These are phyloP conservation scores for Sebastes diploproa DNA, from an alignment of 2,797 vertebrate genomes.

Conservation along the genomic window DNA sequence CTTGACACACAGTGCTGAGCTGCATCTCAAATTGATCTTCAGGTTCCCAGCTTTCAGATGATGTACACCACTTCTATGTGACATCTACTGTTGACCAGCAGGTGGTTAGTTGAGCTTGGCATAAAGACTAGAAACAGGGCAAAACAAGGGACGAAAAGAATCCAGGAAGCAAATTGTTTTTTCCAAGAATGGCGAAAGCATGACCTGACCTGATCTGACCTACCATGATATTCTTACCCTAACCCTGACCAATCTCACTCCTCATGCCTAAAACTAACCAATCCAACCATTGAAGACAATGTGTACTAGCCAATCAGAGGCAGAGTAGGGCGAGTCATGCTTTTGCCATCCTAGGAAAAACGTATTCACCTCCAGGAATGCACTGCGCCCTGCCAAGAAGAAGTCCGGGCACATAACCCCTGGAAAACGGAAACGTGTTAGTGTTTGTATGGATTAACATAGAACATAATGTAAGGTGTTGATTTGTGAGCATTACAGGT, in stretches of 20 bases:
- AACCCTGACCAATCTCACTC: neutral
- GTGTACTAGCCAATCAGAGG: neutral
- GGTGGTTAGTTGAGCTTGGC: too few relatives aligned
- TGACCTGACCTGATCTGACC: neutral
- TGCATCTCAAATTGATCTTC: too few relatives aligned
- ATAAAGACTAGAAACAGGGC: too few relatives aligned
- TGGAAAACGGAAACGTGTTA: neutral
- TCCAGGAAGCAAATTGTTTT: neutral
- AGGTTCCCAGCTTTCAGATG: too few relatives aligned
- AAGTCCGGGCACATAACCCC: neutral
- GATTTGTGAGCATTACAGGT: neutral
- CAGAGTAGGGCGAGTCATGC: neutral
- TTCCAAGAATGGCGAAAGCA: neutral
- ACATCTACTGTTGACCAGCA: too few relatives aligned
- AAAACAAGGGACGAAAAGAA: neutral
- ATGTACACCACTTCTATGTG: too few relatives aligned
- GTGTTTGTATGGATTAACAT: neutral
- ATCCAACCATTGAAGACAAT: neutral
- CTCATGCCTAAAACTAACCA: neutral
- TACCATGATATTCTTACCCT: too few relatives aligned
- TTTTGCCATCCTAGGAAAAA: neutral
- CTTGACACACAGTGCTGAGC: too few relatives aligned
- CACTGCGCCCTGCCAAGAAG: neutral
- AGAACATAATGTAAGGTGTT: neutral
- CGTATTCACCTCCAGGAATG: neutral